Conservation (phyloP, 2,113 vertebrate species). For the Aphelocoma coerulescens region DNA sequence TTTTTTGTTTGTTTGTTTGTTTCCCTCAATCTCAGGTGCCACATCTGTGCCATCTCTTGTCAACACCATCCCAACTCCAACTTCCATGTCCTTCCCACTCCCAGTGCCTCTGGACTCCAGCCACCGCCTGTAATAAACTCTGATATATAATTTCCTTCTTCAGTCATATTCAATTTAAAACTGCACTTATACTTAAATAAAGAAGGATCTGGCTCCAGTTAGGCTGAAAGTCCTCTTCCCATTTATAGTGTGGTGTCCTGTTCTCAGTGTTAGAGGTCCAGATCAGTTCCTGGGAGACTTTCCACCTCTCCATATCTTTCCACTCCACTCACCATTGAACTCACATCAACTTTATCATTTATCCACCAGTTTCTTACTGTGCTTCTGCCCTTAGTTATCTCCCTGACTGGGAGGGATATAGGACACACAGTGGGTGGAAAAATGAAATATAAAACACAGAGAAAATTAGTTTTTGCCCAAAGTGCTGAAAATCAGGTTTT, state of each 20-base stretch:
- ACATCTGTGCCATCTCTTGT: neutral
- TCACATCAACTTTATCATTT: neutral
- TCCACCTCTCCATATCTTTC: neutral
- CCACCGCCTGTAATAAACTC: neutral
- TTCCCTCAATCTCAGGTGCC: neutral
- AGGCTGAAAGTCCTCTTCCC: neutral
- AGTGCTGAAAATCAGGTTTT: neutral
- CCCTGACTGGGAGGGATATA: too few relatives aligned
- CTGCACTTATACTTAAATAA: neutral
- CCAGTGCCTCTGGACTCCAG: neutral
- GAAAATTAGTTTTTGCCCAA: neutral
- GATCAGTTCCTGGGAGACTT: neutral
- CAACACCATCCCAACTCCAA: neutral
- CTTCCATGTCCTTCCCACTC: neutral
- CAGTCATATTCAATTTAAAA: neutral
- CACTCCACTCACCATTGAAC: neutral
- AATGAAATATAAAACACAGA: neutral
- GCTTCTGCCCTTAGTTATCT: neutral
- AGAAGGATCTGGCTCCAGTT: neutral
- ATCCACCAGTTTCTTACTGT: neutral
- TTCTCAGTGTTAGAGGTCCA: neutral
- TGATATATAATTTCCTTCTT: neutral
- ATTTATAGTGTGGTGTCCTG: neutral
- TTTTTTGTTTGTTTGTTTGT: neutral
- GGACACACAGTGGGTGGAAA: neutral